Base-by-base conservation (phyloP, 1,140 invertebrate species). In the Ericerus pela region DNA sequence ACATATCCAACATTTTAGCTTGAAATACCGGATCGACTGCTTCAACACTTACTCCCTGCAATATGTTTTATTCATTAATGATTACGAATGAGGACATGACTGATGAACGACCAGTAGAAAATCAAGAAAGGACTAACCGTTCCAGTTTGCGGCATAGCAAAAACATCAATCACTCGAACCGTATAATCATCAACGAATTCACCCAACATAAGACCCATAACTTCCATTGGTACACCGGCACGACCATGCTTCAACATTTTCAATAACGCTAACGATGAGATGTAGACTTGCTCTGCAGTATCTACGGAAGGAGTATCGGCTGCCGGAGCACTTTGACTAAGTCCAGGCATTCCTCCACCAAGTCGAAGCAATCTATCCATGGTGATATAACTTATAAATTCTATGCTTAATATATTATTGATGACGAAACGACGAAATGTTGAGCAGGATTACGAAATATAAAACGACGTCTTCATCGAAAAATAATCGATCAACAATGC, bases 111-210 rank as follows among this genome's bases (percentile, higher is more conserved):
- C n/a, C n/a, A n/a, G n/a, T n/a, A n/a, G n/a, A n/a, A n/a, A n/a
- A n/a, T n/a, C n/a, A n/a, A n/a, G n/a, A n/a, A n/a, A n/a, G n/a
- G n/a, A 72, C 72, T 72, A 73, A 85, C 83, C 5, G 84, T 87
- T 74, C 86, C 96, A 55, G 94, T 97, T 72, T 99, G 96, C 28
- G 96, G 96, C 96, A 99, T 99, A n/a, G 96, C 96, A 76, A 99
- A 99, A 0, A 99, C 96, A 78, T 99, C 96, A 62, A 99, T 98
- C 2, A 99, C 96, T 62, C 95, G 76, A 1, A 99, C 96, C 57
- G 96, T 99, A 65, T 99, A 99, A 68, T 99, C 96, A 72, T 99
- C 96, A 22, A 99, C 95, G 76, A 99, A 99, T 78, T 99, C 96
- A 62, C 94, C 96, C 65, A 99, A 75, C 96, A 99, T 99, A 20